Conservation (phyloP, 2,888 invertebrate species). For the Morpho helenor region DNA sequence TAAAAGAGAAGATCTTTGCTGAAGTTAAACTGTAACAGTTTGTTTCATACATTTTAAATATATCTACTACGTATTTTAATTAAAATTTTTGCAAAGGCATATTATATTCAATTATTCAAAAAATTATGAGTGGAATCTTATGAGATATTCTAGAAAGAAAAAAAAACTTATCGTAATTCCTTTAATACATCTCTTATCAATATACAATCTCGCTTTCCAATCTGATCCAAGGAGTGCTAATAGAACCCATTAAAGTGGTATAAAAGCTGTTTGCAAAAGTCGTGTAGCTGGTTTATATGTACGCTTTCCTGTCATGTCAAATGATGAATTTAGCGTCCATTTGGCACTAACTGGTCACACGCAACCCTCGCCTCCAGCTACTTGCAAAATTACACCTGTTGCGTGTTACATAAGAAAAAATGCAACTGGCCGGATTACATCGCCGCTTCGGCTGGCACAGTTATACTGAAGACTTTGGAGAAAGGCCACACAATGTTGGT, state of each 20-base stretch:
- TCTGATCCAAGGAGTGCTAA: constrained; percentile 2
- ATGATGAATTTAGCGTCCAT: constrained; percentile 27
- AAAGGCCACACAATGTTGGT: constrained; percentile 35
- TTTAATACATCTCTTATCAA: too few species aligned
- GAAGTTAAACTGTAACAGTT: too few species aligned
- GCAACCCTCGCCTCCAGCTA: constrained; percentile 64
- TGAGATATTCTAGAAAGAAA: too few species aligned
- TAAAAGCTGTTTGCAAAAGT: constrained; percentile 3
- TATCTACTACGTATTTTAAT: too few species aligned
- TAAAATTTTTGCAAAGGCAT: too few species aligned
- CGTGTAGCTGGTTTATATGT: constrained; percentile 6
- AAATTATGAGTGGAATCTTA: too few species aligned
- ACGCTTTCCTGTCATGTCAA: constrained; percentile 7
- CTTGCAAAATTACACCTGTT: constrained; percentile 64
- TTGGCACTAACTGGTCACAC: constrained; percentile 67
- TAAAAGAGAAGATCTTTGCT: too few species aligned
- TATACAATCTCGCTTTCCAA: not conserved
- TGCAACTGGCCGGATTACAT: constrained; percentile 41
- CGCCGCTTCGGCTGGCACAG: constrained; percentile 37
- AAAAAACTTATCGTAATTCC: too few species aligned
- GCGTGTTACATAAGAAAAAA: constrained; percentile 40
- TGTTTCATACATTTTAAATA: too few species aligned
- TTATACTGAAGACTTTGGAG: constrained; percentile 25
- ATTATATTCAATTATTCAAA: too few species aligned
- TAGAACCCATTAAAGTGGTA: constrained; percentile 4